phyloP scores from a whole-genome alignment of 2,888 invertebrate genomes.

The Celastrina argiolus region DNA sequence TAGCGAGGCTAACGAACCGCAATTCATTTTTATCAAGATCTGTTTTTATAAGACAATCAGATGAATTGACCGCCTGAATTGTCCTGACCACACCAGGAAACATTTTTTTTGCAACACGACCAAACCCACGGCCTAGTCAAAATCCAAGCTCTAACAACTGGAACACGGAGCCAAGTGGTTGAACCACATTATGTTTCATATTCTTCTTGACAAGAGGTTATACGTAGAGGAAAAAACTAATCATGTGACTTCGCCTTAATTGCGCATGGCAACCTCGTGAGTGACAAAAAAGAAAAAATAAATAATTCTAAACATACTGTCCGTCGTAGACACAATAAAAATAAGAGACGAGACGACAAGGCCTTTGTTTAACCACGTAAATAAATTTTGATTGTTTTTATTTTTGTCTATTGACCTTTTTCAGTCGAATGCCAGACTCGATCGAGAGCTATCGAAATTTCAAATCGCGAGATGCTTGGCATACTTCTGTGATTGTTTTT shows the following conservation, averaged over 20 bases:
- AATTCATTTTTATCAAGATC: no score
- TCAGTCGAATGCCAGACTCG: constrained; percentile 9
- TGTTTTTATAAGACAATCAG: no score
- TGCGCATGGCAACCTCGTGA: not conserved
- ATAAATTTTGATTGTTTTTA: constrained; percentile 7
- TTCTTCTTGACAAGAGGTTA: no score
- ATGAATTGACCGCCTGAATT: no score
- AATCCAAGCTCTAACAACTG: no score
- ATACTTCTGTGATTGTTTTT: constrained; percentile 7
- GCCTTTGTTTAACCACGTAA: not conserved
- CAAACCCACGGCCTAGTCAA: no score
- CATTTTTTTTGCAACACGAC: no score
- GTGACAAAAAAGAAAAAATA: not conserved
- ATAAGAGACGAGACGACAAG: not conserved
- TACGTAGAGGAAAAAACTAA: no score
- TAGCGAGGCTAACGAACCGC: no score
- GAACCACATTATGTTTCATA: no score
- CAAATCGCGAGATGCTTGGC: not conserved
- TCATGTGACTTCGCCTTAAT: not conserved
- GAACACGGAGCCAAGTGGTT: no score
- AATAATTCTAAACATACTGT: not conserved
- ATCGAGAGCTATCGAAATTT: constrained; percentile 7
- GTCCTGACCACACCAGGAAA: no score
- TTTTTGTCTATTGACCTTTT: constrained; percentile 18
- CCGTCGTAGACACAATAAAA: constrained; percentile 21